Conservation (phyloP, 2,113 vertebrate genomes). For the Hippocampus zosterae region DNA sequence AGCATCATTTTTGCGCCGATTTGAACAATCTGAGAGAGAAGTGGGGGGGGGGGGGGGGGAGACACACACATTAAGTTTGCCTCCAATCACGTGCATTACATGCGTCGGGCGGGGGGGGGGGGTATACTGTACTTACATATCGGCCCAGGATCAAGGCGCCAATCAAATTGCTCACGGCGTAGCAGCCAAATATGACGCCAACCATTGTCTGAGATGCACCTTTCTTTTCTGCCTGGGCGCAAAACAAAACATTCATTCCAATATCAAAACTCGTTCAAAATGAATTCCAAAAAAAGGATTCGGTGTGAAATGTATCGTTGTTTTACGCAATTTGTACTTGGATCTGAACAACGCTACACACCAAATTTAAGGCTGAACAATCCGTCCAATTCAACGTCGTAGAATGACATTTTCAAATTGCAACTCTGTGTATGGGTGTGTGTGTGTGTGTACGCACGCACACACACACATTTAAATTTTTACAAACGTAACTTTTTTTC, state of each 20-base stretch:
- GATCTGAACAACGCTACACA: no score
- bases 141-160: slow-evolving; percentile 82
- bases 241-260: neutral
- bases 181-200: slow-evolving; percentile 92
- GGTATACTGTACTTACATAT: slow-evolving; percentile 80
- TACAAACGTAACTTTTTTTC: no score
- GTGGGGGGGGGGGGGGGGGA: neutral
- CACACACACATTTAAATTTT: no score
- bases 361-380: no score
- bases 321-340: no score
- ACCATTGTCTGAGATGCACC: slow-evolving; percentile 80
- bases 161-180: slow-evolving; percentile 80
- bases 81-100: neutral
- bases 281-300: no score
- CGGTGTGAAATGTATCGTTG: no score
- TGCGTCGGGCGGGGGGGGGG: neutral
- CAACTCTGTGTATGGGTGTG: no score
- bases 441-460: no score
- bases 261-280: neutral
- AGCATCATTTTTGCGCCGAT: slow-evolving; percentile 97
- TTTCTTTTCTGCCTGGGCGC: slow-evolving; percentile 83
- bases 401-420: no score
- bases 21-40: slow-evolving; percentile 79
- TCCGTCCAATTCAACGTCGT: no score
- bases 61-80: neutral